A percentile compares a stretch with the other conserved stretches of the same genome.
Evolutionary conservation across 2,113 vertebrate genomes (phyloP).

Genomic region (Tachysurus fulvidraco): DNA sequence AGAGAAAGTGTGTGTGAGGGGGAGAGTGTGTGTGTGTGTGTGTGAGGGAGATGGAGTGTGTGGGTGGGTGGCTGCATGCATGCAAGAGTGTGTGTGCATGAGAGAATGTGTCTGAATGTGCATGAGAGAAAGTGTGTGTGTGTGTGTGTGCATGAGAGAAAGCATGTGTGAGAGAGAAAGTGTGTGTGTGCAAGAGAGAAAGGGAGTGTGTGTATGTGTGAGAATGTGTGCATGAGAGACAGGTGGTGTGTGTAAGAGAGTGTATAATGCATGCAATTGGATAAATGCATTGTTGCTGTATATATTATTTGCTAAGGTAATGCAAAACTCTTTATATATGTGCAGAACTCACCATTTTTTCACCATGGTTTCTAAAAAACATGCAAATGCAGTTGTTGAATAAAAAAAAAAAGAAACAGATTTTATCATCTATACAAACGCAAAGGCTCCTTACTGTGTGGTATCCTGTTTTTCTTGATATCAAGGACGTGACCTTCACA

Average conservation of each 20-base stretch:
- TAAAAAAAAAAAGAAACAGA: background rate
- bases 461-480: slow-evolving; percentile 4
- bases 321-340: background rate
- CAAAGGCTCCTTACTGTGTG: background rate
- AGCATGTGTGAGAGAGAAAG: too few relatives aligned
- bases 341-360: background rate
- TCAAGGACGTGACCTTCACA: background rate
- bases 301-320: background rate
- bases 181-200: too few relatives aligned
- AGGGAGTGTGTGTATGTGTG: too few relatives aligned
- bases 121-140: background rate
- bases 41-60: too few relatives aligned
- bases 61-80: too few relatives aligned
- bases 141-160: too few relatives aligned
- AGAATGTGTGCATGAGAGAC: too few relatives aligned
- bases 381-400: background rate
- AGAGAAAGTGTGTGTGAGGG: too few relatives aligned
- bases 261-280: background rate
- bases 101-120: background rate
- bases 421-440: background rate
- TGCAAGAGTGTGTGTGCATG: too few relatives aligned
- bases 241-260: background rate
- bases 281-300: background rate
- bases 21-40: too few relatives aligned
- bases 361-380: background rate